Base-by-base conservation (phyloP, 1,140 invertebrate species). In the Ceratosolen solmsi region DNA sequence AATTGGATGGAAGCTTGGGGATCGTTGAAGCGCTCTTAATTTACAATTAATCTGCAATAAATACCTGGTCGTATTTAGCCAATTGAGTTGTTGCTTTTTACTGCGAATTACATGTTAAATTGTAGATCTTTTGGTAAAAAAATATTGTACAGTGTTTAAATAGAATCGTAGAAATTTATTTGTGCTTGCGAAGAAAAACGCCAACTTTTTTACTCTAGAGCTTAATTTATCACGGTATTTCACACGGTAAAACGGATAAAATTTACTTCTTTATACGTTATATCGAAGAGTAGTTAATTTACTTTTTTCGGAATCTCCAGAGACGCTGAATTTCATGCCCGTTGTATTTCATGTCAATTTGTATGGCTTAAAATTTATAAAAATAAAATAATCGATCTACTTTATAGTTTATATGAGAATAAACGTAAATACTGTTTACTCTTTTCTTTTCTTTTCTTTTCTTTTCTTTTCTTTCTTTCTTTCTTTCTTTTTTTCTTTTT, bases 231-330 rank as follows among this genome's bases (percentile, higher is more conserved):
- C 33, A 15, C 5, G 30, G 63, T 65, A 5, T 65, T 36, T 38
- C 63, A 7, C 36, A n/a, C 33, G 38, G 63, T 38, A 68, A 68
- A 68, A 38, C 20, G n/a, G 63, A 38, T 68, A 68, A 68, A 68
- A 68, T 68, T 68, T 68, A 68, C 63, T 68, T n/a, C 63, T 38
- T 38, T 68, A 11, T 68, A 68, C 8, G 20, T n/a, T 68, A 38
- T 38, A 33, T 38, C 38, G 63, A 68, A 38, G 33, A 68, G 63
- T 38, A 38, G 36, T 68, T 68, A 68, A 68, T 68, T 68, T 68
- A 68, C 63, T 68, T 68, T 68, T n/a, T 68, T 68, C 36, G 20
- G 15, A 20, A 25, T n/a, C 63, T 38, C 20, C 20, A n/a, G 63
- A 68, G 33, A 68, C 63, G 1, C 0, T 54, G 17, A 5, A 7